Base-by-base conservation (phyloP, 2,113 vertebrate genomes). In the Clupea harengus region DNA sequence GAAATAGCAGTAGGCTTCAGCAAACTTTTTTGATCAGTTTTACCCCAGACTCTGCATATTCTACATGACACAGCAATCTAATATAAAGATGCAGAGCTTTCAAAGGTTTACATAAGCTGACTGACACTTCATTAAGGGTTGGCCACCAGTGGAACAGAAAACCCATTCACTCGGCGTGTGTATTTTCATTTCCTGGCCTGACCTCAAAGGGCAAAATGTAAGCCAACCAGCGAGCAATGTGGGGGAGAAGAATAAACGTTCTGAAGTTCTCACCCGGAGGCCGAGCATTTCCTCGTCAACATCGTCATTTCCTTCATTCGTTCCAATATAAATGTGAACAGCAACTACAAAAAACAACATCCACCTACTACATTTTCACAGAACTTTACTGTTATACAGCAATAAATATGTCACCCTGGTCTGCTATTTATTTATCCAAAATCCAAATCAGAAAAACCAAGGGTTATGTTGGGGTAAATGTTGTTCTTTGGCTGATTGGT, bases 251-350 rank as follows among this genome's bases (percentile, higher is more conserved):
- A 86, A 32, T 17, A 67, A 18, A 10, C 20, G 45, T 60, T 46
- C 44, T 6, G 54, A 18, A 81, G 82, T 47, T 83, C 85, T 45
- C 49, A 83, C 49, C 28, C 49, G 67, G 32, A 67, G 64, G 32
- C 52, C n/a, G 7, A 52, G 84, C 32, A 86, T 86, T 86, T 88
- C 87, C 85, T 18, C 52, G 20, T 84, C 84, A 83, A 83, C 84
- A 82, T 85, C n/a, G 49, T 1, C 0, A 39, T 57, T 46, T 28
- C 72, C 81, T 7, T 20, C n/a, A 11, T 45, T 45, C 18, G 6
- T 15, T 9, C 67, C 50, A 80, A n/a, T 64, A 54, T 82, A 25
- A 81, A 87, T 45, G 28, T 10, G 3, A 78, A 10, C 28, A 39
- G 10, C 39, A 78, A 78, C 28, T 44, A 78, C 32, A 32, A 32